These are phyloP conservation scores for Ochotona princeps DNA, from an alignment of 2,113 vertebrate genomes.

Conservation along the genomic window DNA sequence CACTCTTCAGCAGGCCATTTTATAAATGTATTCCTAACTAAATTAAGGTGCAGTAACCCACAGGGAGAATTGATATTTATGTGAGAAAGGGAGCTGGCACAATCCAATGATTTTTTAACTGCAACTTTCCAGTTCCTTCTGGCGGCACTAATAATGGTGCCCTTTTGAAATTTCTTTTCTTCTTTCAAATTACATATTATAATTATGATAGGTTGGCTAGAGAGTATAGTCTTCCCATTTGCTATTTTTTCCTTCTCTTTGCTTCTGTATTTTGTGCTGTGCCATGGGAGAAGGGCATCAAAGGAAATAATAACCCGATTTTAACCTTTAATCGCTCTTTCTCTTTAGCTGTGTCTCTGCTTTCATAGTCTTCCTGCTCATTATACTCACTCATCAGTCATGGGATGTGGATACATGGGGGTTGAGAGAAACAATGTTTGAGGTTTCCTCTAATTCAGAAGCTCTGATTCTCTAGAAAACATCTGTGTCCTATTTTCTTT, in stretches of 20 bases:
- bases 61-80: constrained; percentile 73
- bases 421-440: not conserved
- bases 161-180: constrained; percentile 73
- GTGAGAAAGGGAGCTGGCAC: constrained; percentile 68
- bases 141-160: constrained; percentile 66
- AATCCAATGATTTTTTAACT: constrained; percentile 70
- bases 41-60: constrained; percentile 74
- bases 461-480: constrained; percentile 12
- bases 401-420: not conserved
- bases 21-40: constrained; percentile 69
- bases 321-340: constrained; percentile 60
- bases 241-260: constrained; percentile 28
- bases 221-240: constrained; percentile 25
- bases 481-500: constrained; percentile 13
- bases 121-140: constrained; percentile 54
- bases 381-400: not conserved
- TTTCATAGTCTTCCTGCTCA: constrained; percentile 13
- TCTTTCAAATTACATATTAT: constrained; percentile 58
- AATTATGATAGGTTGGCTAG: constrained; percentile 41
- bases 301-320: constrained; percentile 49
- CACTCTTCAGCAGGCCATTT: constrained; percentile 64
- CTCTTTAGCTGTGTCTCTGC: constrained; percentile 9
- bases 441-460: not conserved
- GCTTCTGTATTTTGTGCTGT: constrained; percentile 60
- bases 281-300: not conserved